Conservation (phyloP, 2,888 invertebrate genomes). For the Gortyna flavago region DNA sequence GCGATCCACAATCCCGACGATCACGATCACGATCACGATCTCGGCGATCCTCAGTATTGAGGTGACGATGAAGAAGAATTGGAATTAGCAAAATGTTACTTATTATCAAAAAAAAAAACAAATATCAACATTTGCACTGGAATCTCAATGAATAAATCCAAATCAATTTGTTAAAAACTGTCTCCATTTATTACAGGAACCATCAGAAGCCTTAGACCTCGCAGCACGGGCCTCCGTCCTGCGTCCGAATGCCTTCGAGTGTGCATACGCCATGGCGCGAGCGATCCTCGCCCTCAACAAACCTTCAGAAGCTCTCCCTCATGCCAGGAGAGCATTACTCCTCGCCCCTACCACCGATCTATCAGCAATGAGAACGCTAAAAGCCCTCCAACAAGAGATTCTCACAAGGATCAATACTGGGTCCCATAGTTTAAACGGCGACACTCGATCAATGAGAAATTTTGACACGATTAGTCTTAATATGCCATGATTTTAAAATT, state of each 20-base stretch:
- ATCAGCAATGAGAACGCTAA: conserved; percentile 93
- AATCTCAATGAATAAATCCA: neutral
- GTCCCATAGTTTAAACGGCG: conserved; percentile 81
- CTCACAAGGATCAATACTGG: conserved; percentile 88
- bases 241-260: conserved; percentile 97
- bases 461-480: conserved; percentile 88
- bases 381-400: conserved; percentile 93
- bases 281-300: conserved; percentile 95
- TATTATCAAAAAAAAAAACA: neutral
- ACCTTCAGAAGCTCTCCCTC: conserved; percentile 93
- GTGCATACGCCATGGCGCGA: conserved; percentile 97
- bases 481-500: conserved; percentile 78
- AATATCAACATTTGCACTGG: neutral
- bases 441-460: conserved; percentile 84
- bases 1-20: too few species aligned
- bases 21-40: too few species aligned
- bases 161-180: neutral
- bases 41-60: too few species aligned
- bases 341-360: conserved; percentile 93
- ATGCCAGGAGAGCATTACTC: conserved; percentile 94
- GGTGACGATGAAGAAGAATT: neutral
- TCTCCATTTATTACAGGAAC: conserved; percentile 91
- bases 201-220: conserved; percentile 95
- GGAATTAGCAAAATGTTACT: neutral
- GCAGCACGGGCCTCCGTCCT: conserved; percentile 96